Conservation (phyloP, 1,140 invertebrate species). For the Ladona fulva region DNA sequence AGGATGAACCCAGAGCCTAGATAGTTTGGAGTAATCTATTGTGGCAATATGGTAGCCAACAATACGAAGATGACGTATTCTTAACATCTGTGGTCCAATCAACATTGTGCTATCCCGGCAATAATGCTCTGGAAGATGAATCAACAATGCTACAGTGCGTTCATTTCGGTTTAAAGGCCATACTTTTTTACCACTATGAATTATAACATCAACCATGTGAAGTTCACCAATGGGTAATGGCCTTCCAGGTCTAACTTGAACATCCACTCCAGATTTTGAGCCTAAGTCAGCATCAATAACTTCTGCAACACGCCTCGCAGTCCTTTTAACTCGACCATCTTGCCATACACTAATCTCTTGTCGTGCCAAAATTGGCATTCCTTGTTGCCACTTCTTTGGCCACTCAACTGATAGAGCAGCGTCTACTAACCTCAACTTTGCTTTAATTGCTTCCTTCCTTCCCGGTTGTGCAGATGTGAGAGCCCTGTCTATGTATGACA, state of each 20-base stretch:
- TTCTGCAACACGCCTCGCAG: slow-evolving; percentile 40
- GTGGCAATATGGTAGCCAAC: slow-evolving; percentile 54
- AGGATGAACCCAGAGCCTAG: slow-evolving; percentile 36
- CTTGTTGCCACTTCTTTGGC: background rate
- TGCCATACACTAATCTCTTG: slow-evolving; percentile 25
- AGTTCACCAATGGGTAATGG: slow-evolving; percentile 46
- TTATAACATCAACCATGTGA: slow-evolving; percentile 52
- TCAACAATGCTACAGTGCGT: slow-evolving; percentile 43
- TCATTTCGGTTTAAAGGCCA: slow-evolving; percentile 34
- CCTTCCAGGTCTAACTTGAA: slow-evolving; percentile 32
- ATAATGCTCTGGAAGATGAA: slow-evolving; percentile 57
- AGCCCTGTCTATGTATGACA: slow-evolving; percentile 51
- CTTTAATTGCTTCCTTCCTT: slow-evolving; percentile 16
- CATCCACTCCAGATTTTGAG: slow-evolving; percentile 18
- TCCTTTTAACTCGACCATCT: slow-evolving; percentile 45
- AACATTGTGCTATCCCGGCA: slow-evolving; percentile 43
- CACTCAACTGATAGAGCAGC: slow-evolving; percentile 54
- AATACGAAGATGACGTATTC: slow-evolving; percentile 47
- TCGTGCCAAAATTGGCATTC: background rate
- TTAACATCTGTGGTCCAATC: slow-evolving; percentile 53
- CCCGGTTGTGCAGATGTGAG: slow-evolving; percentile 33
- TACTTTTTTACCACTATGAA: slow-evolving; percentile 39
- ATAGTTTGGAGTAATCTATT: slow-evolving; percentile 45
- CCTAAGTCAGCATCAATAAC: slow-evolving; percentile 32
- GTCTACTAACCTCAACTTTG: slow-evolving; percentile 13